These are phyloP conservation scores for Sinella curviseta DNA, from an alignment of 1,140 invertebrate species.

Conservation along the genomic window DNA sequence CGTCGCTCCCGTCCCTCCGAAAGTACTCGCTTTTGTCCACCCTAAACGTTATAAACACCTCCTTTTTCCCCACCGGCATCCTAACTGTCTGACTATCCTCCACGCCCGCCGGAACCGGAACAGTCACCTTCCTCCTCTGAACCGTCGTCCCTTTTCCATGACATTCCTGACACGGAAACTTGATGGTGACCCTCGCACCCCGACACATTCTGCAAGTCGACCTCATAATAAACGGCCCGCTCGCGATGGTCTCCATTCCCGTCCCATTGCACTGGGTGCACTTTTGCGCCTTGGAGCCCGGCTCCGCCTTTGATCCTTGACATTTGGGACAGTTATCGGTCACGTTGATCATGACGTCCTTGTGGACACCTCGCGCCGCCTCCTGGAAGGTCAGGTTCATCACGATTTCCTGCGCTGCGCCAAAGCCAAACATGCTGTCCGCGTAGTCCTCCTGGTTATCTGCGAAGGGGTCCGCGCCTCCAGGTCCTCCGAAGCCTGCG, in stretches of 20 bases:
- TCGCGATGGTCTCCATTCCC: constrained; percentile 88
- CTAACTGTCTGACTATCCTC: constrained; percentile 95
- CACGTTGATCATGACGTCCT: constrained; percentile 88
- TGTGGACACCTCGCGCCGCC: constrained; percentile 93
- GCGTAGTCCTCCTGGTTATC: constrained; percentile 75
- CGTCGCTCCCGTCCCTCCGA: constrained; percentile 85
- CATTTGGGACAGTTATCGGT: constrained; percentile 91
- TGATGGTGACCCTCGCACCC: constrained; percentile 82
- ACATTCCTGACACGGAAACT: constrained; percentile 89
- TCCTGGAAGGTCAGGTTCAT: constrained; percentile 92
- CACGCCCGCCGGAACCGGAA: constrained; percentile 91
- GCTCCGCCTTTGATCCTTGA: constrained; percentile 76
- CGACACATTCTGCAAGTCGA: constrained; percentile 92
- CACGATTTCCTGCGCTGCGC: constrained; percentile 82
- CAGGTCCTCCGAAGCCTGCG: constrained; percentile 64
- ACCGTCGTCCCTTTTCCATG: constrained; percentile 88
- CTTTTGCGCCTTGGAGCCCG: constrained; percentile 79
- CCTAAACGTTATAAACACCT: constrained; percentile 90
- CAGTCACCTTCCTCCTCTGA: constrained; percentile 82
- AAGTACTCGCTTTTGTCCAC: constrained; percentile 91
- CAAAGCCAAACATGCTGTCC: constrained; percentile 84
- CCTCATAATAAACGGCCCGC: constrained; percentile 94
- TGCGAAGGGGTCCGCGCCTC: constrained; percentile 42
- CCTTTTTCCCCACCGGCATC: constrained; percentile 84
- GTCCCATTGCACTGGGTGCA: constrained; percentile 97